Evolutionary conservation across 2,113 vertebrate species (phyloP).

Genomic region (Butorides virescens): DNA sequence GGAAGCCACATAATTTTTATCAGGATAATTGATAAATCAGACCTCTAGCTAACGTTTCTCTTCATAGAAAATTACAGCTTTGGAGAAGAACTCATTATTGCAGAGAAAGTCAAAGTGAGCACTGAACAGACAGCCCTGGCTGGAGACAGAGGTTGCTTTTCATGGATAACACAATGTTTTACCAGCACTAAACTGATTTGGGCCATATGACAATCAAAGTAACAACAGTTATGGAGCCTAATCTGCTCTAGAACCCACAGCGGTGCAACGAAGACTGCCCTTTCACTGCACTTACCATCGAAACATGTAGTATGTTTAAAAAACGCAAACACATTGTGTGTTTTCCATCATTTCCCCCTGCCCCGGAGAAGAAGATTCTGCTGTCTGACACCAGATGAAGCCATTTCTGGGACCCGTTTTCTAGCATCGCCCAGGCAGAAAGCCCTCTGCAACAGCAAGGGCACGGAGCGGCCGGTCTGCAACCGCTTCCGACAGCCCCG

Average conservation of each 20-base stretch:
- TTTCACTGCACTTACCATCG: neutral
- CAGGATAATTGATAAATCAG: constrained; percentile 42
- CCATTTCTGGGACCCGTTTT: neutral
- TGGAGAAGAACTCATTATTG: neutral
- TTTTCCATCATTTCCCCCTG: neutral
- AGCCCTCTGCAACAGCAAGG: rapidly evolving
- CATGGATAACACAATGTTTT: neutral
- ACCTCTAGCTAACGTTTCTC: neutral
- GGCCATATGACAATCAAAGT: neutral
- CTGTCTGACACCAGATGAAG: neutral
- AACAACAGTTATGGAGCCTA: neutral
- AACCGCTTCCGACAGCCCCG: rapidly evolving
- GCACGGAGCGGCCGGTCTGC: rapidly evolving
- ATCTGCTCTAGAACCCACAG: neutral
- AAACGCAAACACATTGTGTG: neutral
- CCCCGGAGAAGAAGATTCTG: neutral
- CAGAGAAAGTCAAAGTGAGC: neutral
- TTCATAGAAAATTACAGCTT: neutral
- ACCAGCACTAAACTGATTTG: neutral
- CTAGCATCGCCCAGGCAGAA: neutral
- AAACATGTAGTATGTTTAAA: neutral
- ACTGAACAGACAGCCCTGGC: neutral
- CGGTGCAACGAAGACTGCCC: neutral
- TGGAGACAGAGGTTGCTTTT: neutral
- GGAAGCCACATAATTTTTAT: constrained; percentile 46